Conservation (phyloP, 2,888 invertebrate genomes). For the Prosopocoilus inquinatus region DNA sequence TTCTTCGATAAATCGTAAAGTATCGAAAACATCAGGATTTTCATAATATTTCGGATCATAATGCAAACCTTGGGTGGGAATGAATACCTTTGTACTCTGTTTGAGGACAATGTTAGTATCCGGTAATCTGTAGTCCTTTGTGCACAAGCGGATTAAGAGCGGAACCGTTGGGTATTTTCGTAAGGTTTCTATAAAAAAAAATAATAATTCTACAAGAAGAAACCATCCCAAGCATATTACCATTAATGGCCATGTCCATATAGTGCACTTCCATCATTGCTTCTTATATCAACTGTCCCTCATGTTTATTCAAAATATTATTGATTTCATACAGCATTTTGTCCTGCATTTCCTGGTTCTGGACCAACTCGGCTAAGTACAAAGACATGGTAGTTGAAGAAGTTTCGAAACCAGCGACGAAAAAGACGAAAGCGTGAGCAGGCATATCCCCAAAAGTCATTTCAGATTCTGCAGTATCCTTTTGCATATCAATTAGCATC, state of each 20-base stretch:
- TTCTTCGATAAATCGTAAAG: no score
- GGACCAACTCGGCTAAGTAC: conserved; percentile 55
- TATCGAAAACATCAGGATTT: no score
- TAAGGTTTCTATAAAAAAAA: no score
- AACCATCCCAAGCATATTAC: conserved; percentile 30
- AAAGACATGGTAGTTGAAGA: conserved; percentile 58
- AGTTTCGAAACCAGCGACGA: conserved; percentile 62
- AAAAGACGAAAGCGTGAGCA: conserved; percentile 59
- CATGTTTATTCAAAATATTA: conserved; percentile 36
- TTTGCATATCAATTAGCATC: conserved; percentile 52
- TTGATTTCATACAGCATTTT: conserved; percentile 48
- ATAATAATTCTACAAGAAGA: no score
- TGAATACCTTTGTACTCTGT: no score
- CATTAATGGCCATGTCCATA: conserved; percentile 53
- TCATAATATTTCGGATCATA: no score
- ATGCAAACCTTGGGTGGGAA: no score
- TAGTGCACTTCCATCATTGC: conserved; percentile 39
- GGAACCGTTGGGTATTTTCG: no score
- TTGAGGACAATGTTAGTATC: no score
- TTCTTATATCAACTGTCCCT: conserved; percentile 34
- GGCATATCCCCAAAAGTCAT: conserved; percentile 32
- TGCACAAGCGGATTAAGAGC: no score
- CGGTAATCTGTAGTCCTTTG: no score
- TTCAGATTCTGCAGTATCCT: conserved; percentile 8
- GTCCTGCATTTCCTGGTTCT: conserved; percentile 48